These are phyloP conservation scores for Hylaea fasciaria DNA, from an alignment of 2,888 invertebrate species.

Conservation along the genomic window DNA sequence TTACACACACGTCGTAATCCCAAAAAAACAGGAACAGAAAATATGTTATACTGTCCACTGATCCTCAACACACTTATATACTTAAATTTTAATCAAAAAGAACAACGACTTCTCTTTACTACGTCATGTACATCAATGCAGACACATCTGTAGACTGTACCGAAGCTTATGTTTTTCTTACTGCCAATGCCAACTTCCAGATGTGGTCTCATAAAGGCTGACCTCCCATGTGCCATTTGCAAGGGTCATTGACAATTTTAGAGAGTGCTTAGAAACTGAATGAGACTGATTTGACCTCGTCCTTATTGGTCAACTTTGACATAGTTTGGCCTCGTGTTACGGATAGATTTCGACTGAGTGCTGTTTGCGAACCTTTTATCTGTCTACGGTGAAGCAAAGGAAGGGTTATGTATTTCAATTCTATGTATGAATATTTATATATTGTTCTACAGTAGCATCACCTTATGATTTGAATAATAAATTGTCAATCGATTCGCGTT, in stretches of 20 bases:
- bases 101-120: constrained; percentile 2
- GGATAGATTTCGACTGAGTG: neutral
- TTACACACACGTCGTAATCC: too few relatives aligned
- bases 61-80: too few relatives aligned
- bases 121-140: constrained; percentile 9
- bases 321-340: constrained; percentile 41
- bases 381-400: neutral
- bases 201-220: constrained; percentile 29
- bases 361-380: neutral
- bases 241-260: constrained; percentile 45
- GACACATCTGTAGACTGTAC: constrained; percentile 28
- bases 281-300: constrained; percentile 50
- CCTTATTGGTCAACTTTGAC: constrained; percentile 55
- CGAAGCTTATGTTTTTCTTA: neutral
- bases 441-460: too few relatives aligned
- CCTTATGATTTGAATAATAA: too few relatives aligned
- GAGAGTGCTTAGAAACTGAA: constrained; percentile 44
- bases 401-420: neutral
- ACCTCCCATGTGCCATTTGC: constrained; percentile 30
- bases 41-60: too few relatives aligned
- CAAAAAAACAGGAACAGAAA: too few relatives aligned
- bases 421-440: too few relatives aligned
- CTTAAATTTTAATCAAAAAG: neutral
- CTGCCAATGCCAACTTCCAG: constrained; percentile 17
- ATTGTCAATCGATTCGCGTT: too few relatives aligned